Evolutionary conservation across 92 coral and sea anemone species (phyloP), one percentile per base, ranked within the genome.

Genomic region (Palythoa grandiflora): DNA sequence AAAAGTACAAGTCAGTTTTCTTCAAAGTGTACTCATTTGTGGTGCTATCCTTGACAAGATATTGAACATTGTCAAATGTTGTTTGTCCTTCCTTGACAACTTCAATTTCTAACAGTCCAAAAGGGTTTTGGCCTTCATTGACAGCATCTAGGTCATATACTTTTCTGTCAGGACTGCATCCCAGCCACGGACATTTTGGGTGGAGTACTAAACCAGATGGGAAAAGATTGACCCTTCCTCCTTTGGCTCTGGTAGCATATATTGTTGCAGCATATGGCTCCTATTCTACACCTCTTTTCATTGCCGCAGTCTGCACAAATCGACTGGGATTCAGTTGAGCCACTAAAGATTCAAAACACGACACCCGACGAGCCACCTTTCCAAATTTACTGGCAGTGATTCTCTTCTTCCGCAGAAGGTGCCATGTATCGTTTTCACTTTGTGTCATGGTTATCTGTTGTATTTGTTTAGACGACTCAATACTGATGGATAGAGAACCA

Each of bases 41-140:
- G 7, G 28, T 68, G 6, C 53, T 15, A 70, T 89, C 86, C 77
- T 68, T 89, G 70, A 37, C 10, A 6, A 89, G 81, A 38, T 89
- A 89, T 20, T 73, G 10, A 2, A 89, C 92, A 89, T 85, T 53
- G 11, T 53, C 14, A 15, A 53, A 53, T 9, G 9, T 0, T 9
- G 60, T 53, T 53, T 53, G 12, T 9, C 60, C 12, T 53, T 53
- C 12, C 12, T 53, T 3, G 14, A 53, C 11, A 53, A 53, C 1
- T 53, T 53, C 3, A 9, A 53, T 15, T 1, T 53, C 60, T 53
- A 53, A 53, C 9, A 53, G 60, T 1, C 60, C 60, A 53, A 53
- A 53, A 1, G 9, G 60, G 60, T 53, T 53, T 53, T 53, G 12
- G 3, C 14, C 2, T 53, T 53, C 12, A 3, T 53, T 53, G 60